Evolutionary conservation across 2,888 invertebrate genomes (phyloP).

Genomic region (Graphium colonna): DNA sequence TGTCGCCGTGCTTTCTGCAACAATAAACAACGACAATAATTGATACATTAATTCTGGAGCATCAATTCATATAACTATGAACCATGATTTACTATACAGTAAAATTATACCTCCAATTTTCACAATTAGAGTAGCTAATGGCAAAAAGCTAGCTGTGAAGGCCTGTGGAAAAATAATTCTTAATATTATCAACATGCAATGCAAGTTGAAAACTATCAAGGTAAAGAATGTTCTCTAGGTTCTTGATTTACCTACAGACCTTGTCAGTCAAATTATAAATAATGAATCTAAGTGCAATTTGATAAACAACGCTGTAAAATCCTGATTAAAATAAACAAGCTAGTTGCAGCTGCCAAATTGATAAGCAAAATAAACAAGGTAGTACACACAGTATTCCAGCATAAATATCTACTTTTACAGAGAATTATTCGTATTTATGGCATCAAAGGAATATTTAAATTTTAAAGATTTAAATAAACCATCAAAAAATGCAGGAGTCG

Average conservation of each 20-base stretch:
- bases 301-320: constrained; percentile 15
- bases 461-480: constrained; percentile 22
- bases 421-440: constrained; percentile 1
- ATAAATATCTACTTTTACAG: neutral
- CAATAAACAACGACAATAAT: neutral
- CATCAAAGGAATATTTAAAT: neutral
- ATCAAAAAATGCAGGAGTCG: constrained; percentile 14
- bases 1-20: constrained; percentile 31
- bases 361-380: constrained; percentile 18
- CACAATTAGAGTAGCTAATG: constrained; percentile 24
- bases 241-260: constrained; percentile 25
- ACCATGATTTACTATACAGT: constrained; percentile 27
- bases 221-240: constrained; percentile 26
- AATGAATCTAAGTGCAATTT: constrained; percentile 21
- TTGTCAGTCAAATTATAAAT: constrained; percentile 26
- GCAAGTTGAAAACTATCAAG: constrained; percentile 10
- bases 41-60: constrained; percentile 42
- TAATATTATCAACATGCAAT: constrained; percentile 5
- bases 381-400: constrained; percentile 3
- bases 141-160: constrained; percentile 20
- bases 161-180: constrained; percentile 13
- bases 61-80: constrained; percentile 24
- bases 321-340: constrained; percentile 2
- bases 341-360: constrained; percentile 21
- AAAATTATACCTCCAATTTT: constrained; percentile 17